Conservation (phyloP, 37 sponge, comb jelly and placozoan genomes). For the Hormiphora californensis region DNA sequence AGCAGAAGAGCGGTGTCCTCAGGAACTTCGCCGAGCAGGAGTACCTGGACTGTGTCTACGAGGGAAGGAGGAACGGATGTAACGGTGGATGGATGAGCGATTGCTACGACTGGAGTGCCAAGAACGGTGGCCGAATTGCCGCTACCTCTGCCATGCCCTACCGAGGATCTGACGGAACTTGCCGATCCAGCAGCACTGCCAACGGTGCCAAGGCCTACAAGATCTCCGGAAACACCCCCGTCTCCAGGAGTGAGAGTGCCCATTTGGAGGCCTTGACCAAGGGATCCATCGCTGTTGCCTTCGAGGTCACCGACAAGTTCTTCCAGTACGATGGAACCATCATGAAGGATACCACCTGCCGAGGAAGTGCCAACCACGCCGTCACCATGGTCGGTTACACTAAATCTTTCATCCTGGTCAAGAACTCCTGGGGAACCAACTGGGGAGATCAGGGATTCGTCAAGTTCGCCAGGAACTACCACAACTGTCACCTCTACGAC, state of each 20-base stretch:
- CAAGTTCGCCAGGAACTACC: not conserved
- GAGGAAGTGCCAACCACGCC: not conserved
- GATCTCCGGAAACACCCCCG: not conserved
- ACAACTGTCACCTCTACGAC: conserved; percentile 19
- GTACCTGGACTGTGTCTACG: conserved; percentile 24
- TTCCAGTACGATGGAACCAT: conserved; percentile 22
- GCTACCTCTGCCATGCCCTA: not conserved
- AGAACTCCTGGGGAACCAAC: conserved; percentile 48
- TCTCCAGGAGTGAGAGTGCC: not conserved
- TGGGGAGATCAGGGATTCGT: conserved; percentile 25
- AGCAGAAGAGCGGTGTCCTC: not conserved
- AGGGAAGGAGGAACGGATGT: not conserved
- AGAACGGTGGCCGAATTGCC: conserved; percentile 3
- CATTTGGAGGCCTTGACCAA: not conserved
- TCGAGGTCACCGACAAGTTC: conserved; percentile 21
- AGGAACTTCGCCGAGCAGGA: conserved; percentile 44
- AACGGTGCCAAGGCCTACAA: conserved; percentile 18
- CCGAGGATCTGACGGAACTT: not conserved
- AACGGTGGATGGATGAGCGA: not conserved
- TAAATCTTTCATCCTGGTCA: not conserved
- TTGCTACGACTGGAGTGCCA: not conserved
- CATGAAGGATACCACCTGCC: not conserved
- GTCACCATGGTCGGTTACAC: conserved; percentile 14
- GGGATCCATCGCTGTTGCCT: not conserved
- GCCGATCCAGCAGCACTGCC: not conserved